These are phyloP conservation scores for Brachyptera putata DNA, from an alignment of 2,888 invertebrate species.

Conservation along the genomic window DNA sequence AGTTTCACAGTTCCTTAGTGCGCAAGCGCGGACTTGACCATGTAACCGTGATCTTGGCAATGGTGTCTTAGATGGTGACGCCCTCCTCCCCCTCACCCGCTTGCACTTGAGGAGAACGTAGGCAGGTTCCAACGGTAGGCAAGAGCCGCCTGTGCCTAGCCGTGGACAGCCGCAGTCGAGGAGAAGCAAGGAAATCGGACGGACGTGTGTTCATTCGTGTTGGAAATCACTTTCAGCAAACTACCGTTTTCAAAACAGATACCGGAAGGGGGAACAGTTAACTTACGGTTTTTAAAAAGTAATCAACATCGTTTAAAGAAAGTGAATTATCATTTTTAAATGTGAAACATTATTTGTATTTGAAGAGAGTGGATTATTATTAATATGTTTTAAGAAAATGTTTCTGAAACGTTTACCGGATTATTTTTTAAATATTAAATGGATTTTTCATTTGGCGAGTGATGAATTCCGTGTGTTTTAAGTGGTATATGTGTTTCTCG, in stretches of 20 bases:
- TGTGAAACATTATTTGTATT: not conserved
- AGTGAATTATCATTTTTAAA: conserved; percentile 11
- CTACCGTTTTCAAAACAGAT: conserved; percentile 17
- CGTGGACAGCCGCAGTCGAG: conserved; percentile 13
- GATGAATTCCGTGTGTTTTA: conserved; percentile 12
- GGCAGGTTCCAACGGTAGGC: not conserved
- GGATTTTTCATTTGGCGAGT: conserved; percentile 20
- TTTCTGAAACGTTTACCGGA: conserved; percentile 9
- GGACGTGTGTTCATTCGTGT: not conserved
- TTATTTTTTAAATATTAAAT: conserved; percentile 15
- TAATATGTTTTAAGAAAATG: conserved; percentile 15
- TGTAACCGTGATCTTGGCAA: conserved; percentile 58
- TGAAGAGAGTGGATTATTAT: not conserved
- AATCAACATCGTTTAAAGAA: conserved; percentile 9
- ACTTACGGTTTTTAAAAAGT: conserved; percentile 3
- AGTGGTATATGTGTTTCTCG: not conserved
- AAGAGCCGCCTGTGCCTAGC: not conserved
- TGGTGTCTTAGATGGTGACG: conserved; percentile 39
- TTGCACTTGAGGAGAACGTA: too few relatives aligned
- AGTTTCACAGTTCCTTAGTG: too few relatives aligned
- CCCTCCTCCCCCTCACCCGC: not conserved
- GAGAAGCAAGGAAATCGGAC: not conserved
- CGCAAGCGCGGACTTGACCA: too few relatives aligned
- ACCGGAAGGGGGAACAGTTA: conserved; percentile 21
- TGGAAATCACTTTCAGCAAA: conserved; percentile 13